Base-by-base conservation (phyloP, 2,888 invertebrate genomes). In the Gortyna flavago region DNA sequence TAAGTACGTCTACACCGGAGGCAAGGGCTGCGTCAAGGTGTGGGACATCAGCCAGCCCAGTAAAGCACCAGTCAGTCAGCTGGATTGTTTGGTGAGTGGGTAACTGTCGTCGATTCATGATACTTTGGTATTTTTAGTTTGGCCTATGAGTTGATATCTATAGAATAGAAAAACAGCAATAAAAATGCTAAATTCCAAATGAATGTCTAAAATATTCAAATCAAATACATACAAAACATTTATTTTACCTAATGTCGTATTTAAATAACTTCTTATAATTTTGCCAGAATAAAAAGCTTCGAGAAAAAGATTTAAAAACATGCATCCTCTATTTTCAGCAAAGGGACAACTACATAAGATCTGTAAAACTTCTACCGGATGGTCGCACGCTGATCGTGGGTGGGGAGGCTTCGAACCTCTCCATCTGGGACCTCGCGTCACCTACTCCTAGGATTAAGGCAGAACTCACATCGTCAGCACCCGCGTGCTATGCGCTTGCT, bases 401-500 rank as follows among this genome's bases (percentile, higher is more conserved):
- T 66, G 99, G 99, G 25, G 99, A 99, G 95, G 99, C 99, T 29
- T 98, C 98, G 89, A 99, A 99, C 92, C 97, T 99, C 68, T 99
- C 99, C 85, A 99, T 99, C 90, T 99, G 99, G 99, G 99, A 99
- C 96, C 95, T 99, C 82, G 99, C 99, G 73, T 98, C 98, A 84
- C 98, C 99, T 3, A 99, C 98, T 79, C 99, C 99, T 8, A 96
- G 99, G 72, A 99, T 99, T 91, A 99, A 99, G 95, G 99, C 99
- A 4, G 99, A 99, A 95, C 97, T 99, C 85, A 99, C 99, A 16
- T 99, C 99, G 0, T 98, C 98, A 76, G 99, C 99, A 3, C 99
- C 99, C 4, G 99, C 99, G 0, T 99, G 99, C 95, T 99, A 99
- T 93, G 99, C 99, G n/a, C 97, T 99, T 25, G 99, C 99, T 77